These are phyloP conservation scores for Celastrina argiolus DNA, from an alignment of 2,888 invertebrate species.

Conservation along the genomic window DNA sequence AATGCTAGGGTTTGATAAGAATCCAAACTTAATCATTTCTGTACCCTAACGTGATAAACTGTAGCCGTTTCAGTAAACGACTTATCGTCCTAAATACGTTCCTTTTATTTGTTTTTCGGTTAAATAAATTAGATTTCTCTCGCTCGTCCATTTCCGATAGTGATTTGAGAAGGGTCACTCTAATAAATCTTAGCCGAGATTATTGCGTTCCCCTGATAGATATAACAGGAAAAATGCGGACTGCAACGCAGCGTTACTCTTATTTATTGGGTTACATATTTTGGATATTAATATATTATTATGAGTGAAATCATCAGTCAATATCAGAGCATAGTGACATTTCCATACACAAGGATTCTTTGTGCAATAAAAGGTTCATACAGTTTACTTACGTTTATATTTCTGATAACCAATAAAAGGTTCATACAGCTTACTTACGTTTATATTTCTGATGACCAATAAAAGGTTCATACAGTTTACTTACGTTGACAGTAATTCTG, in stretches of 20 bases:
- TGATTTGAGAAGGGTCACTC: conserved; percentile 32
- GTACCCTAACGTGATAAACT: neutral
- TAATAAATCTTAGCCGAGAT: conserved; percentile 21
- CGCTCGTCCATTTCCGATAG: conserved; percentile 36
- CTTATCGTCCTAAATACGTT: conserved; percentile 34
- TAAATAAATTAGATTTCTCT: conserved; percentile 40
- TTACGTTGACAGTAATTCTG: too few relatives aligned
- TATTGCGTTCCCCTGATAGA: conserved; percentile 21
- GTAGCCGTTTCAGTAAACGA: conserved; percentile 37
- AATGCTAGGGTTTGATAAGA: neutral
- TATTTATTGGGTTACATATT: neutral
- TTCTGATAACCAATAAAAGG: too few relatives aligned
- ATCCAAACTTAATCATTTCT: neutral
- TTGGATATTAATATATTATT: neutral
- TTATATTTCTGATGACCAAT: too few relatives aligned
- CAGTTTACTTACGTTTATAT: too few relatives aligned
- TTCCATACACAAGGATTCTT: too few relatives aligned
- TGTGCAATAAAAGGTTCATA: too few relatives aligned
- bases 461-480: too few relatives aligned
- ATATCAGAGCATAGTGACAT: neutral
- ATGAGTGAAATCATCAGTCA: neutral
- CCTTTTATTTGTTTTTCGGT: conserved; percentile 40
- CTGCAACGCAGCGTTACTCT: conserved; percentile 13
- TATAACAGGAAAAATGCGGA: conserved; percentile 9
- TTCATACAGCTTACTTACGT: too few relatives aligned